Base-by-base conservation (phyloP, 2,113 vertebrate genomes). In the Passer domesticus region DNA sequence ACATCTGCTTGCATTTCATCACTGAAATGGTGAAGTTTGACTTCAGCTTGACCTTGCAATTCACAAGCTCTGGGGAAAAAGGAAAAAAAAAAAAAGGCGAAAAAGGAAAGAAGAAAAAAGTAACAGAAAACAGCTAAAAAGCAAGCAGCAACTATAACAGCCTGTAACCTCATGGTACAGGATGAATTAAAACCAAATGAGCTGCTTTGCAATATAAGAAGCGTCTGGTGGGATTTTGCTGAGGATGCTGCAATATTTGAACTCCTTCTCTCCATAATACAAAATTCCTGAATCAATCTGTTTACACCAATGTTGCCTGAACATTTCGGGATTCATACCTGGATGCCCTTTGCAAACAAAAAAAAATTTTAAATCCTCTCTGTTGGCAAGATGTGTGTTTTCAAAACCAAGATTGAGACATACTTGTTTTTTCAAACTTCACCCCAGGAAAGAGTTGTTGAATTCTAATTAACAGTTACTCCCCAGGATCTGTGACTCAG, bases 141-240 rank as follows among this genome's bases (percentile, higher is more conserved):
- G 70, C 84, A 97, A 97, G 93, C 96, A 97, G 96, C 96, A 97
- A 96, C 95, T 87, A 37, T 97, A 97, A 66, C 94, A 96, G 94
- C 83, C 96, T 95, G 82, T 94, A 93, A 94, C 90, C 96, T 96
- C 95, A 47, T 92, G 87, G 72, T 89, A 83, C 55, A 83, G 78
- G 67, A 93, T n/a, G 97, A 98, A 98, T 98, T 97, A 97, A 98
- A 98, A 97, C 97, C 98, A 98, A 98, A 98, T 97, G 97, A 97
- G 92, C 78, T 86, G 76, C 90, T 78, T 96, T 90, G 73, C 95
- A 96, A 39, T 94, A 56, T 41, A 56, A 90, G 89, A 76, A 92
- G 89, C 2, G 37, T 83, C 70, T 88, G 90, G 67, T 75, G 82
- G 43, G 94, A 95, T 89, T 94, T 94, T 88, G 44, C 87, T 75